Percentiles rank a stretch among this genome's conserved stretches.
phyloP scores from a whole-genome alignment of 2,797 vertebrate genomes.

The Saxicola maurus region DNA sequence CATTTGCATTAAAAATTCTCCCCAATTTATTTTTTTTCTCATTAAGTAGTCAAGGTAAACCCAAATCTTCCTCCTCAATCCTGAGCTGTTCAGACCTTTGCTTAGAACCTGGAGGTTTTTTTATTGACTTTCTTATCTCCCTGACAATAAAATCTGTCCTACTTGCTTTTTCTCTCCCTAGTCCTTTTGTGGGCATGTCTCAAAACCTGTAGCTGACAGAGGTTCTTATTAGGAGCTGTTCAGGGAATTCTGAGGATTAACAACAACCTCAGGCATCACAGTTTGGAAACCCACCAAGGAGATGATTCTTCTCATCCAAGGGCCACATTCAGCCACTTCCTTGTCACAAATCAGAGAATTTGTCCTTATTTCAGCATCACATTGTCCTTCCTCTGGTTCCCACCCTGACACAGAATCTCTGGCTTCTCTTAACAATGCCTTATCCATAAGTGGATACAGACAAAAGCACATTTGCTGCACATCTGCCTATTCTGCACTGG shows the following conservation, averaged over 20 bases:
- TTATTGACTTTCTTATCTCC: background rate
- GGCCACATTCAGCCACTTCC: too few species aligned
- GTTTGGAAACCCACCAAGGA: background rate
- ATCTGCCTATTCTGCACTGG: background rate
- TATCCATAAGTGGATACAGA: rapidly evolving
- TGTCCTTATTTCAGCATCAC: background rate
- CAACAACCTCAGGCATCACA: background rate
- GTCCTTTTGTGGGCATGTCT: background rate
- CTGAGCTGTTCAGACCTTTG: background rate
- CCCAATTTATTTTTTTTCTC: background rate
- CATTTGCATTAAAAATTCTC: background rate
- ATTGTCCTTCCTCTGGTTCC: background rate
- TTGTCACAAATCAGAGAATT: background rate
- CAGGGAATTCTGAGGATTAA: background rate
- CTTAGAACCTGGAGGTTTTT: background rate
- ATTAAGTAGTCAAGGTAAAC: background rate
- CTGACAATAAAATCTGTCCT: background rate
- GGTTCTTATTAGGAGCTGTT: background rate
- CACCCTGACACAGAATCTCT: background rate
- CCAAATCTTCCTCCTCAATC: background rate
- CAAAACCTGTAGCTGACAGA: background rate
- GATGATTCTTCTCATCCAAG: background rate
- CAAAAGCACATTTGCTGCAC: background rate
- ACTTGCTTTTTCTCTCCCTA: background rate
- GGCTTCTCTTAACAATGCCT: background rate